Evolutionary conservation across 2,888 invertebrate species (phyloP).

Genomic region (Hydriomena furcata): DNA sequence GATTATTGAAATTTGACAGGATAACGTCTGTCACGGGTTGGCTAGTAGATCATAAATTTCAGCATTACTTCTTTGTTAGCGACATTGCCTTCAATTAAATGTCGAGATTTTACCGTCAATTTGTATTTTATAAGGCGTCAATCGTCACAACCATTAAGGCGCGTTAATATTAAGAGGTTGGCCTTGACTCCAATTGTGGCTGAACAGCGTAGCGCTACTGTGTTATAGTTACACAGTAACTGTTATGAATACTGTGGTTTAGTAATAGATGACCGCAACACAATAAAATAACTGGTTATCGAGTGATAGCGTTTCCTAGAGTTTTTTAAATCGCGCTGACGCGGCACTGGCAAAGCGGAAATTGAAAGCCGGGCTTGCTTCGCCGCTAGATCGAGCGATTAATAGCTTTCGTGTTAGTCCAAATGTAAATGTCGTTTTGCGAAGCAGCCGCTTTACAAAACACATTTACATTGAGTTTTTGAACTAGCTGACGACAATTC

Average conservation of each 20-base stretch:
- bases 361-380: constrained; percentile 15
- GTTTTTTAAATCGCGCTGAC: background rate
- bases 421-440: constrained; percentile 12
- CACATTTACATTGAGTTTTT: constrained; percentile 3
- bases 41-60: no score
- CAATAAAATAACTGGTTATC: constrained; percentile 14
- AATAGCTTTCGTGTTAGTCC: constrained; percentile 11
- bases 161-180: constrained; percentile 28
- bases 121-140: constrained; percentile 15
- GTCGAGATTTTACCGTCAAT: constrained; percentile 9
- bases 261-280: constrained; percentile 13
- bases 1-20: no score
- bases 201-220: constrained; percentile 27
- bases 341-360: constrained; percentile 8
- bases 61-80: background rate
- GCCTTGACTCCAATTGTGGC: constrained; percentile 30
- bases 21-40: no score
- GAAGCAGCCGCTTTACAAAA: background rate
- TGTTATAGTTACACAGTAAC: constrained; percentile 10
- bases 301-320: constrained; percentile 12
- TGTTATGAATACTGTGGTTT: constrained; percentile 11
- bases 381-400: constrained; percentile 18
- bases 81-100: constrained; percentile 14
- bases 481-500: background rate
- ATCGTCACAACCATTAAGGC: constrained; percentile 16